A percentile compares a stretch with the other conserved stretches of the same genome.
Evolutionary conservation across 2,113 vertebrate genomes (phyloP).

Genomic region (Ramphastos sulfuratus): DNA sequence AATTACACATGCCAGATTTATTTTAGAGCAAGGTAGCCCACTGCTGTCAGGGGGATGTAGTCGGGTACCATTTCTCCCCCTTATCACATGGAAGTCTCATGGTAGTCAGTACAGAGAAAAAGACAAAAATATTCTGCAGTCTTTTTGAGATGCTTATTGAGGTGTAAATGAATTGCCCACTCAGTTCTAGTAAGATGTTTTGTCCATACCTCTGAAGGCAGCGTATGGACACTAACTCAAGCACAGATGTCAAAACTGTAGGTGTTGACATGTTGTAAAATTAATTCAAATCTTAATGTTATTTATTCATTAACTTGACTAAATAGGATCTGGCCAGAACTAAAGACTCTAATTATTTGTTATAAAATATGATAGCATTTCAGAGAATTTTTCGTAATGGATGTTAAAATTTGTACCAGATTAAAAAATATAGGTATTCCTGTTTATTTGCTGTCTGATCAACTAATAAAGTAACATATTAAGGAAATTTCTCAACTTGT

Average conservation of each 20-base stretch:
- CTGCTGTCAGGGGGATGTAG: not conserved
- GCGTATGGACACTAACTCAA: rapidly evolving
- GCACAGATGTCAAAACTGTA: not conserved
- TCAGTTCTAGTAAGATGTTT: not conserved
- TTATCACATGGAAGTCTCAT: not conserved
- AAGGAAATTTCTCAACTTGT: not conserved
- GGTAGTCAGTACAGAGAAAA: not conserved
- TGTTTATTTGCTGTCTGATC: not conserved
- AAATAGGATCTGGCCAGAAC: not conserved
- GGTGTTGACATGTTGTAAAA: not conserved
- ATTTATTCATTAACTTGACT: not conserved
- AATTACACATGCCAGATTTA: not conserved
- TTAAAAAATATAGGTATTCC: not conserved
- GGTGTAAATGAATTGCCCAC: not conserved
- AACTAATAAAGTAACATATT: not conserved
- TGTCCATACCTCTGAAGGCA: not conserved
- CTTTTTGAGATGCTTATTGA: not conserved
- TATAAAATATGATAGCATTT: not conserved
- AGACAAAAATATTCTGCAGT: not conserved
- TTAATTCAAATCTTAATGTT: not conserved
- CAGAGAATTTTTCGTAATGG: not conserved
- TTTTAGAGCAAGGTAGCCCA: not conserved
- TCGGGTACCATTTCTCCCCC: not conserved
- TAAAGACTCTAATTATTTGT: not conserved
- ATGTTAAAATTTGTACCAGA: not conserved